Base-by-base conservation (phyloP, 2,113 vertebrate genomes). In the Dromiciops gliroides region DNA sequence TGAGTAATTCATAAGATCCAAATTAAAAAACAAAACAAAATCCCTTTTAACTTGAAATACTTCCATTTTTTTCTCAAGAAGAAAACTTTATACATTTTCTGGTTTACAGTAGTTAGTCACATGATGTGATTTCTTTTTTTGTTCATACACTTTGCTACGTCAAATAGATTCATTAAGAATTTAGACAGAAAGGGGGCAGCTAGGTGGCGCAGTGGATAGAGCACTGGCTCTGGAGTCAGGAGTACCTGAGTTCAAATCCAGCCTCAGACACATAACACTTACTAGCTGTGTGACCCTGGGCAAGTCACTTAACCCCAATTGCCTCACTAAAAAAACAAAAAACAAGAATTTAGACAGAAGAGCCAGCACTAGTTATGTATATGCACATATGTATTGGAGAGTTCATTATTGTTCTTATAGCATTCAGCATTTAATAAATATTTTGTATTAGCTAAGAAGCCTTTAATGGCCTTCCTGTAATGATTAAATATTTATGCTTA, bases 301-400 rank as follows among this genome's bases (percentile, higher is more conserved):
- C n/a, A n/a, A n/a, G n/a, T n/a, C n/a, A n/a, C n/a, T n/a, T n/a
- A n/a, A n/a, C n/a, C n/a, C n/a, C n/a, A n/a, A n/a, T n/a, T n/a
- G n/a, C n/a, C n/a, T n/a, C n/a, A n/a, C n/a, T 50, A 50, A 50
- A 50, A 50, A 50, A 50, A 50, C 49, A 50, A 50, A n/a, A n/a
- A n/a, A n/a, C n/a, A n/a, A n/a, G 12, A 92, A 37, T 88, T 95
- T 93, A 88, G 67, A 75, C 90, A 93, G 95, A 95, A 91, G 22
- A 96, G 22, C 92, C 92, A 89, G 0, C 89, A 89, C n/a, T 51
- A n/a, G n/a, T 94, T 95, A 37, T 93, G 1, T 90, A 10, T 50
- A 48, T 50, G 90, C 88, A 50, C 44, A 44, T 0, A 48, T 95
- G 56, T 96, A 50, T 75, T 94, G 83, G 83, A 8, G 31, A 83